Evolutionary conservation across 2,888 invertebrate species (phyloP), one percentile per base, ranked within the genome.

Genomic region (Pandemis corylana): DNA sequence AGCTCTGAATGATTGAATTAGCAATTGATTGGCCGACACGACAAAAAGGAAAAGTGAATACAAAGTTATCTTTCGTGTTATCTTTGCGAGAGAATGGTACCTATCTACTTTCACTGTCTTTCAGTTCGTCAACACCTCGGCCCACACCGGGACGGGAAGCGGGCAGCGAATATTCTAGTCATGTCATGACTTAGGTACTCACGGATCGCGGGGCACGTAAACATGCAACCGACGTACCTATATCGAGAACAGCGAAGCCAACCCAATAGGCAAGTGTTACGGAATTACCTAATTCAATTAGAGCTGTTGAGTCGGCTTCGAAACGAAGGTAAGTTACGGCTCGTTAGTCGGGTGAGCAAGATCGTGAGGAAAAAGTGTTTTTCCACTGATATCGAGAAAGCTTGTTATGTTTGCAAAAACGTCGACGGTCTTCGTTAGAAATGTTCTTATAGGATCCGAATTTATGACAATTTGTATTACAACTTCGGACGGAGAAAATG

Each of bases 231-330:
- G 76, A 75, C 44, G 78, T 78, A 80, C 79, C 74, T 68, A 72
- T 67, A 70, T 71, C 64, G 80, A 81, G 81, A 81, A 79, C 80
- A 79, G 80, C 78, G 89, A 90, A 90, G 89, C 89, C 88, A 84
- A 83, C 79, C 78, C 78, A 80, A 82, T 85, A 84, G 81, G 80
- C 80, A 83, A 84, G 83, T 85, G 84, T 83, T 85, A 83, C 82
- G 80, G 85, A 88, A 88, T 90, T 83, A 85, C 83, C 82, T 93
- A 93, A 93, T 92, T 90, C 77, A 90, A 93, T 93, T 93, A 93
- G 81, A 83, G 84, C 80, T 78, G 81, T 83, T 82, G 82, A 81
- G 83, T 80, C 84, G 87, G 88, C 89, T 90, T 89, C 86, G 76
- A 81, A 77, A 77, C 79, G 76, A 77, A 75, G 75, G 75, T 71